These are phyloP conservation scores for Drosophila lowei DNA, from an alignment of 1,140 invertebrate genomes.

Conservation along the genomic window DNA sequence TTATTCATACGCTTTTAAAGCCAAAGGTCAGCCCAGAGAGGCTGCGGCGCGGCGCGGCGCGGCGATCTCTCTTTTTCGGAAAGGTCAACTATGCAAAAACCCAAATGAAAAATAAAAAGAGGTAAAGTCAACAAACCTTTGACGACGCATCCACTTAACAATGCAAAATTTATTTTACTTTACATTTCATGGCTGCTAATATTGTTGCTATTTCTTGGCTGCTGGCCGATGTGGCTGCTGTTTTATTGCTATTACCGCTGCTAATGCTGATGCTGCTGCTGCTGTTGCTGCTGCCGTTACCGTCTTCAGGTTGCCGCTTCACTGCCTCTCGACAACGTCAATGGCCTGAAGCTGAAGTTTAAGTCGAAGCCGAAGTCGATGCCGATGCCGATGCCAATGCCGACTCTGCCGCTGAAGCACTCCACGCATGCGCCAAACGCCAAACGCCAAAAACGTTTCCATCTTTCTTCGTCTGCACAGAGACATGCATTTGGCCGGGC, in stretches of 20 bases:
- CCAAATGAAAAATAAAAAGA: constrained; percentile 3
- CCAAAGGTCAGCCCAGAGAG: constrained; percentile 39
- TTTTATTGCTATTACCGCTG: constrained; percentile 6
- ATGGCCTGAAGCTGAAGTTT: constrained; percentile 30
- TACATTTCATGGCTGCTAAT: constrained; percentile 61
- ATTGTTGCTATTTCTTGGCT: constrained; percentile 13
- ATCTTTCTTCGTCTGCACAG: not conserved
- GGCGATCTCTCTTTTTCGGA: constrained; percentile 44
- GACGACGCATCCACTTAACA: constrained; percentile 60
- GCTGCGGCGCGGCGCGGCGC: constrained; percentile 10
- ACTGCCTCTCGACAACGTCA: constrained; percentile 47
- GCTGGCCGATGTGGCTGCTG: constrained; percentile 6
- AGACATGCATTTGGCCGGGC: constrained; percentile 9
- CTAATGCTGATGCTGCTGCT: constrained; percentile 1
- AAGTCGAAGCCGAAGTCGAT: constrained; percentile 16
- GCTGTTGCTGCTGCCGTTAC: constrained; percentile 3
- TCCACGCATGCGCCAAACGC: no score
- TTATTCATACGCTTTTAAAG: constrained; percentile 3
- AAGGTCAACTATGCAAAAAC: constrained; percentile 42
- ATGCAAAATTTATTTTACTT: constrained; percentile 59
- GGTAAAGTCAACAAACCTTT: constrained; percentile 53
- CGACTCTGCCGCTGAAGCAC: not conserved
- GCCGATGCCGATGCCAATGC: not conserved
- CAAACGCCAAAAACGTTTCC: not conserved
- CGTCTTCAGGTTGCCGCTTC: constrained; percentile 32